Evolutionary conservation across 2,797 vertebrate species (phyloP).

Genomic region (Acanthurus lineatus): DNA sequence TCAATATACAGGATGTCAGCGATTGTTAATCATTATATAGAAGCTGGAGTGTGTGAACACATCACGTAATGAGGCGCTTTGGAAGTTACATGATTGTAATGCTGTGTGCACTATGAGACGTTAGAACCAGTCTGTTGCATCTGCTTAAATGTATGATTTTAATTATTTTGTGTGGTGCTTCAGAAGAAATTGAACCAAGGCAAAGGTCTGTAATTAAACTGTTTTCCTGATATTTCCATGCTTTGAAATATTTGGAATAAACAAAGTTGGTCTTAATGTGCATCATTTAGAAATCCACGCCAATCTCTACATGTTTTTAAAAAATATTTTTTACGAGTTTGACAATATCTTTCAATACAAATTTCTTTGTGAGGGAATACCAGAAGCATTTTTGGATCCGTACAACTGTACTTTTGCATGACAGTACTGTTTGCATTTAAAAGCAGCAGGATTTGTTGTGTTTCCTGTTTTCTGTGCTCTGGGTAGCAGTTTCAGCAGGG

Average conservation of each 20-base stretch:
- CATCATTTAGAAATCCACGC: neutral
- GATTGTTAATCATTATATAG: constrained; percentile 33
- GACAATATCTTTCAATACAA: neutral
- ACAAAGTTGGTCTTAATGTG: neutral
- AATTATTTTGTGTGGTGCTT: neutral
- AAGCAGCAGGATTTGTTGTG: constrained; percentile 6
- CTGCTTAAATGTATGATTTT: neutral
- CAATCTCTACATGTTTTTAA: neutral
- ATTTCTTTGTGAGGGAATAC: neutral
- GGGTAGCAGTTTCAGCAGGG: constrained; percentile 25
- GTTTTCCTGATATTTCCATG: neutral
- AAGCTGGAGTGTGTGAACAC: constrained; percentile 29
- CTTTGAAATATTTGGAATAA: neutral
- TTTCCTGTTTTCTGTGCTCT: constrained; percentile 6
- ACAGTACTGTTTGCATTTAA: neutral
- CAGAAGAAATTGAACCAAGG: neutral
- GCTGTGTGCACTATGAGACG: neutral
- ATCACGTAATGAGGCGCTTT: constrained; percentile 31
- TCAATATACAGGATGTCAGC: constrained; percentile 34
- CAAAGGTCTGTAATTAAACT: neutral
- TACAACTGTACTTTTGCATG: neutral
- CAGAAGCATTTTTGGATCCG: neutral
- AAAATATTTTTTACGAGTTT: neutral
- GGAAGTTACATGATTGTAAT: constrained; percentile 25
- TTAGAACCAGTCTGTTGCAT: constrained; percentile 4